Base-by-base conservation (phyloP, 2,113 vertebrate species). In the Megaceryle torquata region DNA sequence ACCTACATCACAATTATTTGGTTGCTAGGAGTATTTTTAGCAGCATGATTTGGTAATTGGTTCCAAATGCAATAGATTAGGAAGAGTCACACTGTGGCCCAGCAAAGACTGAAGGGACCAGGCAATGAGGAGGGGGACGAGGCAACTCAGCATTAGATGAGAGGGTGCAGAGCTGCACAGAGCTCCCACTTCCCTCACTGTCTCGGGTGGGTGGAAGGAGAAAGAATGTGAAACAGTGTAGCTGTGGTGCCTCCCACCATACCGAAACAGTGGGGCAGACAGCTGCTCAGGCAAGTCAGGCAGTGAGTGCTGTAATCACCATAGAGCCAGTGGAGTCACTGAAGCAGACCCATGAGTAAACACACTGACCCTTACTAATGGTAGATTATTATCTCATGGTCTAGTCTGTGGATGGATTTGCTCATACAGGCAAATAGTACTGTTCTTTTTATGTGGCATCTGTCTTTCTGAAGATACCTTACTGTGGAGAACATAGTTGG, bases 21-120 rank as follows among this genome's bases (percentile, higher is more conserved):
- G 76, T 74, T 91, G 80, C 63, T 90, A 78, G 56, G 48, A 75
- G 24, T 94, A 88, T 75, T 96, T 95, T 94, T 93, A 96, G 90
- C 90, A 78, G 35, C 48, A 84, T 1, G 2, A 75, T 91, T 95
- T 68, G 35, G 77, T 81, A 88, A 78, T 41, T 83, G 26, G 51
- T 71, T 95, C 46, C 60, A 95, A 94, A 94, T 50, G 93, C 48
- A 95, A 57, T 78, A 48, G 26, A 71, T 78, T 33, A 83, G 50
- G 75, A 82, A 50, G 69, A 72, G 33, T 81, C 83, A 51, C 41
- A 11, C 63, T 80, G 59, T 51, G 76, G 85, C 82, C 56, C 59
- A 86, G 85, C 63, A 78, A 96, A 60, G 2, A 8, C 75, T 33
- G 46, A 79, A 89, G 39, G 39, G 39, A 87, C 6, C 69, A 75